Base-by-base conservation (phyloP, 2,888 invertebrate genomes). In the Protonemura montana region DNA sequence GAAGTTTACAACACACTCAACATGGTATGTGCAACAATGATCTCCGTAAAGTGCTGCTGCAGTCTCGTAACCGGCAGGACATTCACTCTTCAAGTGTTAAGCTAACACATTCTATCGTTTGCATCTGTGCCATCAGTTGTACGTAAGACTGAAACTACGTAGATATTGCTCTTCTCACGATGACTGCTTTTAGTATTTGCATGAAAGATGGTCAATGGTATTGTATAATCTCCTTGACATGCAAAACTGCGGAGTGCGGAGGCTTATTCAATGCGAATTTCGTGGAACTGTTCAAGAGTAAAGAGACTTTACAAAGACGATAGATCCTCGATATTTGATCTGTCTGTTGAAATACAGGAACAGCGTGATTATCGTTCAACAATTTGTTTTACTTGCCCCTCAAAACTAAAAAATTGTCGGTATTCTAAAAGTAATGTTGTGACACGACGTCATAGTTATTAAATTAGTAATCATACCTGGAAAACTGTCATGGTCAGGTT, bases 191-290 rank as follows among this genome's bases (percentile, higher is more conserved):
- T 21, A 59, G 21, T 59, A 21, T 59, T 59, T 59, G 59, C 13
- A 59, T 21, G 59, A 2, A 7, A 13, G 41, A 41, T 7, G 59
- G 16, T 16, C 16, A 21, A 59, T 21, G 59, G 16, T 2, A 21
- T 59, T 59, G 59, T 59, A 59, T 59, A 59, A 59, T 59, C 59
- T 21, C 59, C 59, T 59, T 59, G 59, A 59, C 59, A 59, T 35
- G 35, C 59, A 59, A 59, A 59, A 59, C 59, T 21, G 13, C 21
- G 21, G 41, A 41, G 41, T 5, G n/a, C 21, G 21, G 21, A 59
- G 59, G 59, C 59, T 2, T 16, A 16, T 59, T 59, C 59, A 59
- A 7, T 59, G 59, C 59, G 13, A 59, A 59, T 59, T 59, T 59
- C 59, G 16, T 2, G 1, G 59, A 59, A 59, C 7, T 21, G 13